A percentile compares a stretch with the other conserved stretches of the same genome.
Evolutionary conservation across 1,140 invertebrate species (phyloP).

Genomic region (Lordiphosa collinella): DNA sequence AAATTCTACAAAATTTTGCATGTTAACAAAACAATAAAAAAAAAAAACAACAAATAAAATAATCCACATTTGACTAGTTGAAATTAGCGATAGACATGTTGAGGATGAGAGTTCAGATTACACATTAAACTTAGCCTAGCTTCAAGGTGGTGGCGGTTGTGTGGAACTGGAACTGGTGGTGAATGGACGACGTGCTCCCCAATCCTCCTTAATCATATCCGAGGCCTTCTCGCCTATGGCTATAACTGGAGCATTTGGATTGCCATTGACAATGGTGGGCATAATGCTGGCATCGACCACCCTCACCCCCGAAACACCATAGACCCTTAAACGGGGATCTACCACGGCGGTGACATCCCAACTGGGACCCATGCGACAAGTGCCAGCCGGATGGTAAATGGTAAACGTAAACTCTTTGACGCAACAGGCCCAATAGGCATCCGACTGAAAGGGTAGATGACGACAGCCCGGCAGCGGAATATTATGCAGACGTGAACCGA

Average conservation of each 20-base stretch:
- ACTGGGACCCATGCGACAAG: constrained; percentile 92
- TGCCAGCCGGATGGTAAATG: constrained; percentile 91
- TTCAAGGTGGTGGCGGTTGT: neutral
- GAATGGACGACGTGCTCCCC: constrained; percentile 78
- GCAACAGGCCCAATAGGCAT: constrained; percentile 93
- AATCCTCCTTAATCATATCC: constrained; percentile 89
- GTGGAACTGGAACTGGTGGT: neutral
- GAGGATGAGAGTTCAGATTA: neutral
- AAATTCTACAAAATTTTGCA: constrained; percentile 18
- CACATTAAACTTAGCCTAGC: neutral
- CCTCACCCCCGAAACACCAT: constrained; percentile 86
- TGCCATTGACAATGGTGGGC: constrained; percentile 89
- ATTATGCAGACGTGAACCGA: constrained; percentile 87
- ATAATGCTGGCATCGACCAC: constrained; percentile 90
- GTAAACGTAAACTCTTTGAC: constrained; percentile 88
- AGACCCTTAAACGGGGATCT: constrained; percentile 87
- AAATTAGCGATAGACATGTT: constrained; percentile 25
- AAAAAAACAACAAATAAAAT: constrained; percentile 26
- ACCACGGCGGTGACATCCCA: constrained; percentile 89
- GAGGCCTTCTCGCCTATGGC: constrained; percentile 90
- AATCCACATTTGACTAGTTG: constrained; percentile 70
- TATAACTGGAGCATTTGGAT: constrained; percentile 86
- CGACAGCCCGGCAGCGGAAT: constrained; percentile 91
- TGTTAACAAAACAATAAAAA: constrained; percentile 5
- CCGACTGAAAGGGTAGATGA: constrained; percentile 85